Conservation (phyloP, 1,140 invertebrate genomes). For the Trichonephila clavata region DNA sequence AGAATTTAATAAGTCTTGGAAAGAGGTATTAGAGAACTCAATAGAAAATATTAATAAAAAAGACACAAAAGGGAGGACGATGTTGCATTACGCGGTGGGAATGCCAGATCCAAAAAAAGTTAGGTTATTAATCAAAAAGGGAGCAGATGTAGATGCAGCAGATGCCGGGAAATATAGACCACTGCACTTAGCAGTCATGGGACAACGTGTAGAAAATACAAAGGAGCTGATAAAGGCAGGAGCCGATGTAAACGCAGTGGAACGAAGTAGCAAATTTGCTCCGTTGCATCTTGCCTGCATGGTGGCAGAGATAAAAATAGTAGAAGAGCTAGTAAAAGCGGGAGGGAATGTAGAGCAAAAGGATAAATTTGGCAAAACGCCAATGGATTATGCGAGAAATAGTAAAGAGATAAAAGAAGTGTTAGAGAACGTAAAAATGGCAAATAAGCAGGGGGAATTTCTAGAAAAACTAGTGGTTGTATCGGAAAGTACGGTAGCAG, state of each 20-base stretch:
- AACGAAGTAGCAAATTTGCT: too few species aligned
- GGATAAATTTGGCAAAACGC: not conserved
- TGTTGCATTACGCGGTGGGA: not conserved
- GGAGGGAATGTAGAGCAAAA: too few species aligned
- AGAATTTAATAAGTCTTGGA: not conserved
- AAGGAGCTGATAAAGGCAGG: too few species aligned
- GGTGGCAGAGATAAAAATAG: too few species aligned
- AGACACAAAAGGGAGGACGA: not conserved
- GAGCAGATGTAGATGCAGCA: slow-evolving; percentile 31
- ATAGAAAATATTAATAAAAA: slow-evolving; percentile 20
- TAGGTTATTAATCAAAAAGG: not conserved
- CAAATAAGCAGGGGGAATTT: not conserved
- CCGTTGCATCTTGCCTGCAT: too few species aligned
- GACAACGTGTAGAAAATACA: too few species aligned
- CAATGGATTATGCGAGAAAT: not conserved
- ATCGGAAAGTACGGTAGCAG: not conserved
- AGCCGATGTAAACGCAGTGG: too few species aligned
- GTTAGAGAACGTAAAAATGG: not conserved
- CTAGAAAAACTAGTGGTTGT: not conserved
- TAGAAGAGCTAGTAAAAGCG: too few species aligned
- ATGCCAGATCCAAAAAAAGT: not conserved
- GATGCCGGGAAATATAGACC: slow-evolving; percentile 24
- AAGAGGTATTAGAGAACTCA: slow-evolving; percentile 32
- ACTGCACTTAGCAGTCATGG: too few species aligned
- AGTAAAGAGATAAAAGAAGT: too few species aligned